Base-by-base conservation (phyloP, 2,797 vertebrate species). In the Eupleurogrammus muticus region DNA sequence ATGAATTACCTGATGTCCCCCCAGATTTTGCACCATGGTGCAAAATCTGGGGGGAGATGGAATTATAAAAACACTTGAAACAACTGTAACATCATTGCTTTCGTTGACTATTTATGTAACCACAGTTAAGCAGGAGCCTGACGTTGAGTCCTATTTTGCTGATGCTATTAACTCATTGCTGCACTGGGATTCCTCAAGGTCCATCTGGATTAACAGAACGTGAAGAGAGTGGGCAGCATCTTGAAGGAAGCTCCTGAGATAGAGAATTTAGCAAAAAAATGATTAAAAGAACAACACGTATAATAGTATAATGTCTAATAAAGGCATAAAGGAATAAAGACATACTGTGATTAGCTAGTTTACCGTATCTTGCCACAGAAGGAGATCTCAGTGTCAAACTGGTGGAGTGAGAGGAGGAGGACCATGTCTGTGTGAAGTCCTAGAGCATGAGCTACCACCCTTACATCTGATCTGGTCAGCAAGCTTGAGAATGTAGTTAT, bases 341-440 rank as follows among this genome's bases (percentile, higher is more conserved):
- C 9, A 36, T 5, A 13, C 4, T 50, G 35, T 5, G 62, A 10
- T 40, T 38, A 2, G 12, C 35, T 40, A 9, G 0, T 19, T 19
- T 90, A 95, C 94, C 91, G 70, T 76, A 93, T 92, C 63, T 91
- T 94, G 83, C 74, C 91, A 84, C 88, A 93, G 82, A 95, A 95
- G 71, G 94, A 94, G 36, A 84, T 82, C 62, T 95, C 94, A 1
- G 94, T 95, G 76, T 95, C 94, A 83, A 95, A 95, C 83, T 95
- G 94, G 78, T 95, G 94, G 28, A 95, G 87, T 0, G 91, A 94
- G 5, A 95, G 87, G 50, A 94, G 77, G n/a, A 90, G 88, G 55
- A 94, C 75, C 19, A 53, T 59, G 19, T 90, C 73, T 0, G 63
- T 77, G 2, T 80, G 75, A 35, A 94, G 67, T 47, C 79, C 84